phyloP scores from a whole-genome alignment of 2,797 vertebrate genomes.

The Sarcophilus harrisii region DNA sequence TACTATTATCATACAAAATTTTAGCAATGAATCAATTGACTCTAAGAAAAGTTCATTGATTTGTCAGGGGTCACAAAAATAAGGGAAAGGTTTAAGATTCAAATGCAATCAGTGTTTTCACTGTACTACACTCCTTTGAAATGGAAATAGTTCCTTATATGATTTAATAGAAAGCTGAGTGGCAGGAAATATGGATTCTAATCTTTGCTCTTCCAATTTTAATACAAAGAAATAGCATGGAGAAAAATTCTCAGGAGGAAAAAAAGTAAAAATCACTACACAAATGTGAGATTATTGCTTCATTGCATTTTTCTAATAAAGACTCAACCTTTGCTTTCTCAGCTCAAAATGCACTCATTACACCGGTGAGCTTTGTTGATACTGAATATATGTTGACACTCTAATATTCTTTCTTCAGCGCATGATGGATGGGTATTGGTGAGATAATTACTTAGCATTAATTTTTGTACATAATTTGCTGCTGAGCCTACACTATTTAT shows the following conservation, averaged over 20 bases:
- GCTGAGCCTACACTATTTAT: constrained; percentile 5
- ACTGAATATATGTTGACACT: constrained; percentile 43
- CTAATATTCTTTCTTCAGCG: constrained; percentile 36
- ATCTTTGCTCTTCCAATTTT: not conserved
- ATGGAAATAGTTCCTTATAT: not conserved
- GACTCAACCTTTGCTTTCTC: not conserved
- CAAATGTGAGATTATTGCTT: not conserved
- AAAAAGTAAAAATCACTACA: not conserved
- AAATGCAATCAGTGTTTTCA: not conserved
- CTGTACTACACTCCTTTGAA: not conserved
- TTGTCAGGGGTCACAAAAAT: not conserved
- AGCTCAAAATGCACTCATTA: not conserved
- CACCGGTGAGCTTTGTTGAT: not conserved
- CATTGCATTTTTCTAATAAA: not conserved
- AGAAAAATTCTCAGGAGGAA: not conserved
- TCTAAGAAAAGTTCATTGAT: not conserved
- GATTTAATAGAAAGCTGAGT: not conserved
- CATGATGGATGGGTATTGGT: not conserved
- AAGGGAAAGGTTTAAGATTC: not conserved
- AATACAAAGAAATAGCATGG: not conserved
- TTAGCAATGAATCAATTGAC: not conserved
- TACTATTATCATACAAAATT: not conserved
- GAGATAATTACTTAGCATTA: constrained; percentile 40
- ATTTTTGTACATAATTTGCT: constrained; percentile 33
- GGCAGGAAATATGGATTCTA: not conserved